These are phyloP conservation scores for Diplosoma virens DNA, from an alignment of 23 tunicate species.

Conservation along the genomic window DNA sequence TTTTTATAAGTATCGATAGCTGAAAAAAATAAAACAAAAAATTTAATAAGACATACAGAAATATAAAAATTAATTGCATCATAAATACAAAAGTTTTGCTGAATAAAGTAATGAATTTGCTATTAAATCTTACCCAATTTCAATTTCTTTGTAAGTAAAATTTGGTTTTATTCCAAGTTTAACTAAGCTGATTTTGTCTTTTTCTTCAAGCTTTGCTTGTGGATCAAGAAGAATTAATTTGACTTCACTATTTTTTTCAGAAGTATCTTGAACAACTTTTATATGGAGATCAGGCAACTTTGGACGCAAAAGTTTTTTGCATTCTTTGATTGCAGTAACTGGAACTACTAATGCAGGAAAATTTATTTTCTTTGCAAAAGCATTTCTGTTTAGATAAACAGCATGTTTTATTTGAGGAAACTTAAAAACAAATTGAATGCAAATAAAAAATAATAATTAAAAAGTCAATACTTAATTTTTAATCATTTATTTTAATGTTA, in stretches of 20 bases:
- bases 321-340: slow-evolving; percentile 6
- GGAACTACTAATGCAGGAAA: slow-evolving; percentile 26
- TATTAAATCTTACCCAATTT: slow-evolving; percentile 17
- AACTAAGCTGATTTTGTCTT: neutral
- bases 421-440: no score
- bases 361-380: neutral
- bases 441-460: no score
- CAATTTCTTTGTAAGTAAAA: neutral
- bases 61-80: no score
- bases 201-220: neutral
- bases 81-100: no score
- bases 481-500: no score
- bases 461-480: no score
- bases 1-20: no score
- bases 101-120: no score
- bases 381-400: no score
- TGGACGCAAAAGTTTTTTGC: slow-evolving; percentile 3
- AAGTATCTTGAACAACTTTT: neutral
- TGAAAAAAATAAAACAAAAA: no score
- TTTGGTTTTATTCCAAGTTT: neutral
- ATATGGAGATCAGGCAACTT: slow-evolving; percentile 4
- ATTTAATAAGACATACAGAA: no score
- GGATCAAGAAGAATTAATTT: slow-evolving; percentile 13
- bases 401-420: no score
- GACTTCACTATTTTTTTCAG: neutral